phyloP scores from a whole-genome alignment of 2,888 invertebrate genomes.

The Pseudoips prasinana region DNA sequence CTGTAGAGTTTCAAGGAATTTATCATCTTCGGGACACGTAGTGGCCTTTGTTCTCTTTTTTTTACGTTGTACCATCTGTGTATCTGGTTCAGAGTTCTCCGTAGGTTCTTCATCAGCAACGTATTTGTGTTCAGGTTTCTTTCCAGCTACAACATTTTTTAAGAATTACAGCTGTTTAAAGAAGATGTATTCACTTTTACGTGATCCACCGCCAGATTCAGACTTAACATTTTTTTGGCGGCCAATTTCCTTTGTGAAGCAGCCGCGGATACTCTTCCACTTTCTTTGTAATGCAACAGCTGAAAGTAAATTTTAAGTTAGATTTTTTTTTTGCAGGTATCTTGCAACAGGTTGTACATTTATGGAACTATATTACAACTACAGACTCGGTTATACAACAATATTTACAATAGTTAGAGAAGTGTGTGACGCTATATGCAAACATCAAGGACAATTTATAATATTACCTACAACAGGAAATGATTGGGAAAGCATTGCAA shows the following conservation, averaged over 20 bases:
- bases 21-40: slow-evolving; percentile 9
- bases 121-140: slow-evolving; percentile 4
- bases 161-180: slow-evolving; percentile 22
- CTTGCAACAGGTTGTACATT: slow-evolving; percentile 15
- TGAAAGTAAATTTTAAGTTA: slow-evolving; percentile 11
- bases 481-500: slow-evolving; percentile 13
- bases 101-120: slow-evolving; percentile 3
- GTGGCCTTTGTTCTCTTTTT: slow-evolving; percentile 7
- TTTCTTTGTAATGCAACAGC: slow-evolving; percentile 15
- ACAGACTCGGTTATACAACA: slow-evolving; percentile 17
- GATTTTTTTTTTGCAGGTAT: slow-evolving; percentile 15
- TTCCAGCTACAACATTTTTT: slow-evolving; percentile 15
- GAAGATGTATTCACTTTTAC: slow-evolving; percentile 24
- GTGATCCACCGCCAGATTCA: slow-evolving; percentile 7
- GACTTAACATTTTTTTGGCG: slow-evolving; percentile 14
- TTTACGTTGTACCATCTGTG: slow-evolving; percentile 3
- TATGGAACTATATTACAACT: slow-evolving; percentile 15
- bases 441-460: slow-evolving; percentile 9
- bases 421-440: slow-evolving; percentile 14
- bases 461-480: slow-evolving; percentile 7
- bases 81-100: slow-evolving; percentile 3
- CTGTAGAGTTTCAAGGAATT: slow-evolving; percentile 8
- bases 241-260: slow-evolving; percentile 20
- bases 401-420: slow-evolving; percentile 14
- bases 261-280: slow-evolving; percentile 24